These are phyloP conservation scores for Ectemnius continuus DNA, from an alignment of 2,888 invertebrate species.

Conservation along the genomic window DNA sequence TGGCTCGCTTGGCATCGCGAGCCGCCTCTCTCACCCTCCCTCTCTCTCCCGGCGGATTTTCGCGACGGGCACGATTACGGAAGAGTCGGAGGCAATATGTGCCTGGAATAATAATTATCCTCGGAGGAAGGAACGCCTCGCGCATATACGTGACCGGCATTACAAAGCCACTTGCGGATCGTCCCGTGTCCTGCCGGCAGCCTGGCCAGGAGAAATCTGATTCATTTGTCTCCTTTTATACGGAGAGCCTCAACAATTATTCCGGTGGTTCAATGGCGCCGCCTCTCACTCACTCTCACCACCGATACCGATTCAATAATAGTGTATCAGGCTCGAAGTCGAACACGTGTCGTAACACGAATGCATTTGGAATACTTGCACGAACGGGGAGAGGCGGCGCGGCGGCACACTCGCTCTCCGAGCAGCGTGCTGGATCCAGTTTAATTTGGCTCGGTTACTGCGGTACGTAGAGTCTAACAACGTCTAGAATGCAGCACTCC, in stretches of 20 bases:
- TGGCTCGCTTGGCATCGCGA: not conserved
- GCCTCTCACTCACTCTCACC: too few relatives aligned
- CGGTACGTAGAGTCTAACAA: conserved; percentile 20
- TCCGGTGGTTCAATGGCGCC: not conserved
- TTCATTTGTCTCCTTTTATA: conserved; percentile 6
- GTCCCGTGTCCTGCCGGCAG: not conserved
- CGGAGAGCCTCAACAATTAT: not conserved
- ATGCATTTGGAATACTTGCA: not conserved
- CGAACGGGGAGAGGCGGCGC: conserved; percentile 4
- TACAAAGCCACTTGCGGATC: conserved; percentile 4
- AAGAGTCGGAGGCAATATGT: conserved; percentile 52
- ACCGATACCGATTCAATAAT: too few relatives aligned
- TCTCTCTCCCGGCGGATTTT: conserved; percentile 58
- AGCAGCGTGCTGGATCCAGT: conserved; percentile 11
- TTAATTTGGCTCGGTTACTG: conserved; percentile 33
- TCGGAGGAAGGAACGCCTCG: conserved; percentile 61
- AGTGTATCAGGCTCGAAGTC: too few relatives aligned
- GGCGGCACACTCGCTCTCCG: too few relatives aligned
- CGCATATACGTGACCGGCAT: conserved; percentile 45
- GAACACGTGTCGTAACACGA: conserved; percentile 21
- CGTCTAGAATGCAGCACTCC: conserved; percentile 9
- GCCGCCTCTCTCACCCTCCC: too few relatives aligned
- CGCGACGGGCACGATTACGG: conserved; percentile 57
- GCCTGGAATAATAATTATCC: conserved; percentile 69
- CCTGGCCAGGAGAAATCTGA: not conserved